Conservation (phyloP, 2,113 vertebrate species). For the Coregonus clupeaformis region DNA sequence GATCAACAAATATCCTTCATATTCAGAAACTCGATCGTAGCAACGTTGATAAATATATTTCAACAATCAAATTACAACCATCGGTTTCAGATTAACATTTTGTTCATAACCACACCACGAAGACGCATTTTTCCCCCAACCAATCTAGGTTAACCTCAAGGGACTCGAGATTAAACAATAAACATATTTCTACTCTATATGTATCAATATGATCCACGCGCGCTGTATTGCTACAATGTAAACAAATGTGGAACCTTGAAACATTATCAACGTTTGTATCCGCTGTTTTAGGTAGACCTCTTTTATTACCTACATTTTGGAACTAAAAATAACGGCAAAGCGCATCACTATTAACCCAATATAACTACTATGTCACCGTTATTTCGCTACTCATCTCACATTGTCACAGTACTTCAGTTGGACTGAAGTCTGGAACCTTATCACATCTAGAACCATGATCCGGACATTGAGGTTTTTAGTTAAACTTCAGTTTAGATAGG, state of each 20-base stretch:
- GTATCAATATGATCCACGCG: conserved; percentile 7
- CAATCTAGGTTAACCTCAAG: conserved; percentile 41
- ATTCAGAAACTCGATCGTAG: not conserved
- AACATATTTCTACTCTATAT: conserved; percentile 15
- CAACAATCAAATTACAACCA: not conserved
- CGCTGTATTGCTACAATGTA: not conserved
- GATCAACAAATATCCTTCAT: not conserved
- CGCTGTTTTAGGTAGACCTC: not conserved
- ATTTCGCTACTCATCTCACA: not conserved
- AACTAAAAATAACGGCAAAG: conserved; percentile 9
- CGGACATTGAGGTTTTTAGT: conserved; percentile 9
- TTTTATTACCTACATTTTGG: not conserved
- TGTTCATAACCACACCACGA: conserved; percentile 30
- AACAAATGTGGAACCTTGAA: not conserved
- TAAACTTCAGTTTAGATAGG: conserved; percentile 28
- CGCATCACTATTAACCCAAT: not conserved
- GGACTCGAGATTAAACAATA: conserved; percentile 53
- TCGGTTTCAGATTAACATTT: conserved; percentile 29
- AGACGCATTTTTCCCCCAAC: conserved; percentile 24
- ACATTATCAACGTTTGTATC: not conserved
- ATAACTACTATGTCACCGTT: conserved; percentile 1
- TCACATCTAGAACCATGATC: not conserved
- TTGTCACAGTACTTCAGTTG: not conserved
- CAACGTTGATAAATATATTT: not conserved
- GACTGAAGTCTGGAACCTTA: not conserved